These are phyloP conservation scores for Triops longicaudatus DNA, from an alignment of 1,140 invertebrate genomes.

Conservation along the genomic window DNA sequence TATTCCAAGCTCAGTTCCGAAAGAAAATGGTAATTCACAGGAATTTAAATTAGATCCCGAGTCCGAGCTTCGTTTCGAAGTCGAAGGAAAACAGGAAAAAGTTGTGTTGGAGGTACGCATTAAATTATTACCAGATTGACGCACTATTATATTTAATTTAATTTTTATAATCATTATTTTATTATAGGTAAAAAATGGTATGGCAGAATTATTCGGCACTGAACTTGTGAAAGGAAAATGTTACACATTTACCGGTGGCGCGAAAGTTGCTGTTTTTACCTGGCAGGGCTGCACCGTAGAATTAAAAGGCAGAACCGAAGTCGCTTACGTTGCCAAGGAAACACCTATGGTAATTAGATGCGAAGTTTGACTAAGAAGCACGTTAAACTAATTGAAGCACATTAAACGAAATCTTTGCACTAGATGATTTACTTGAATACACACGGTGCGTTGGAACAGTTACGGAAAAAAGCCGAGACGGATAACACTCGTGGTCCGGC, in stretches of 20 bases:
- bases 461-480: conserved; percentile 66
- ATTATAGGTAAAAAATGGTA: conserved; percentile 67
- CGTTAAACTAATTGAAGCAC: neutral
- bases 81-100: conserved; percentile 78
- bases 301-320: conserved; percentile 76
- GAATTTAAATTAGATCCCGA: conserved; percentile 82
- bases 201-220: conserved; percentile 94
- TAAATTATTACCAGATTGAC: too few relatives aligned
- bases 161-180: conserved; percentile 27
- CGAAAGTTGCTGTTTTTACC: conserved; percentile 92
- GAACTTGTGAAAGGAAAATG: conserved; percentile 88
- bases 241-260: conserved; percentile 80
- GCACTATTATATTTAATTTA: too few relatives aligned
- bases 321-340: conserved; percentile 88
- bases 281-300: conserved; percentile 87
- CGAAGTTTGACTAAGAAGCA: neutral
- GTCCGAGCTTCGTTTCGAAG: conserved; percentile 84
- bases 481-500: conserved; percentile 60
- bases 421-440: conserved; percentile 76
- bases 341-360: conserved; percentile 73
- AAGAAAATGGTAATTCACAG: conserved; percentile 39
- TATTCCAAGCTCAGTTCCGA: conserved; percentile 11
- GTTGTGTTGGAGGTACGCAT: conserved; percentile 73
- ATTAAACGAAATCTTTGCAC: conserved; percentile 16
- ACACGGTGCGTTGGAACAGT: conserved; percentile 79